Conservation (phyloP, 2,888 invertebrate genomes). For the Acronicta alni region DNA sequence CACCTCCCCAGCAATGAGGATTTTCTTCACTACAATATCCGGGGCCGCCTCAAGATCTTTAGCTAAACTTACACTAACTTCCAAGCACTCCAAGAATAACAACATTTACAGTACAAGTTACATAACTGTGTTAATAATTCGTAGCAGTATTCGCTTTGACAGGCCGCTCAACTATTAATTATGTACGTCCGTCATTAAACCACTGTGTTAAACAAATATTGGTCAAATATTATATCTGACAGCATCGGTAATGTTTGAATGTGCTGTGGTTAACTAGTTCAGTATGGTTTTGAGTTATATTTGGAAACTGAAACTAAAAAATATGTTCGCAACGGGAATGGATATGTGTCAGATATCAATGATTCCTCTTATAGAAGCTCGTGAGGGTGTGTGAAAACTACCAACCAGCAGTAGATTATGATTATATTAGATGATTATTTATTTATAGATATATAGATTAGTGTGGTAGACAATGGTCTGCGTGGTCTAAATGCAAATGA, state of each 20-base stretch:
- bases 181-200: slow-evolving; percentile 24
- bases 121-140: not conserved
- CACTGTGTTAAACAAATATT: slow-evolving; percentile 11
- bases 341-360: too few relatives aligned
- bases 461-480: too few relatives aligned
- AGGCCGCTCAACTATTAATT: slow-evolving; percentile 25
- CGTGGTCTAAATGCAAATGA: too few relatives aligned
- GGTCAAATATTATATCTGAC: slow-evolving; percentile 5
- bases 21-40: too few relatives aligned
- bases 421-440: too few relatives aligned
- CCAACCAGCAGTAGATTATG: too few relatives aligned
- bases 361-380: too few relatives aligned
- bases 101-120: not conserved
- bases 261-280: not conserved
- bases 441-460: too few relatives aligned
- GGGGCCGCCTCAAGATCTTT: not conserved
- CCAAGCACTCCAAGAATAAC: not conserved
- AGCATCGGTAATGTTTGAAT: slow-evolving; percentile 24
- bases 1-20: too few relatives aligned
- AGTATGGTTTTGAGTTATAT: slow-evolving; percentile 13
- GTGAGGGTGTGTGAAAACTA: too few relatives aligned
- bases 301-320: slow-evolving; percentile 14
- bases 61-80: not conserved
- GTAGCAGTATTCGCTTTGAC: slow-evolving; percentile 9
- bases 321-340: too few relatives aligned